phyloP scores from a whole-genome alignment of 2,797 vertebrate species.

The Erethizon dorsatum region DNA sequence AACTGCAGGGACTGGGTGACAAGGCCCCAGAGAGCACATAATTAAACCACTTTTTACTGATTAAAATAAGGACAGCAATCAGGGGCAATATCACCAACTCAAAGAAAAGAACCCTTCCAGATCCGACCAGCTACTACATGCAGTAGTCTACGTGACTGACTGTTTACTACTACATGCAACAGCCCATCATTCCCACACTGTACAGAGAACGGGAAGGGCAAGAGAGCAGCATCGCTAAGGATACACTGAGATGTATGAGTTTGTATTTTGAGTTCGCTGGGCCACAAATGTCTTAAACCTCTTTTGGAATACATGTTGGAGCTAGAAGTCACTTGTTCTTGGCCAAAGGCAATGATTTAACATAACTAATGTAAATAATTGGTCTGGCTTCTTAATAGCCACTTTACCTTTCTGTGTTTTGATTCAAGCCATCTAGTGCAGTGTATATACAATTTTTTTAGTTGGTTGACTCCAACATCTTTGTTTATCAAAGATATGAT shows the following conservation, averaged over 20 bases:
- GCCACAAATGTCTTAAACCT: background rate
- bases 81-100: background rate
- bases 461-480: background rate
- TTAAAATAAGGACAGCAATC: background rate
- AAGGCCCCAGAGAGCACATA: background rate
- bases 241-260: background rate
- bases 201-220: no score
- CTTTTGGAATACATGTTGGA: background rate
- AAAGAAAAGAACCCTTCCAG: background rate
- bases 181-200: fast-evolving
- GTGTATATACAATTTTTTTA: background rate
- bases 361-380: background rate
- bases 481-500: background rate
- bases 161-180: fast-evolving
- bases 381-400: background rate
- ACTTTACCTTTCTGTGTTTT: background rate
- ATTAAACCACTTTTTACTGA: background rate
- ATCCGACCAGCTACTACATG: no score
- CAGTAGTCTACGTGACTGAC: fast-evolving
- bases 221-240: background rate
- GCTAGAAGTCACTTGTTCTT: slow-evolving; percentile 9
- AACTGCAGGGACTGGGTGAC: background rate
- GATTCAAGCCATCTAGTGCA: background rate
- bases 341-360: background rate
- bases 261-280: background rate